Conservation (phyloP, 2,888 invertebrate species). For the Acleris laterana region DNA sequence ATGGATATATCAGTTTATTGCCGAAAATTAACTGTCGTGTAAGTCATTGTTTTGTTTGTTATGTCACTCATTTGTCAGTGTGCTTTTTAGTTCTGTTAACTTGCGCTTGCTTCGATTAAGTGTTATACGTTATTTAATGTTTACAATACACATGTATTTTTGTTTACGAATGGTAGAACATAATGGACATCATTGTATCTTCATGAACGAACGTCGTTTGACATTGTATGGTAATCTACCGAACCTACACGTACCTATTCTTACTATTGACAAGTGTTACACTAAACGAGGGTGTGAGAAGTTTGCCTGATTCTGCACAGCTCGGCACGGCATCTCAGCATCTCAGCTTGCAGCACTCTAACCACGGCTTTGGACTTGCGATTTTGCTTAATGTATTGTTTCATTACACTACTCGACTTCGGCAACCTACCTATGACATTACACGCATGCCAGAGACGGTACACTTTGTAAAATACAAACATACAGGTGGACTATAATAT, state of each 20-base stretch:
- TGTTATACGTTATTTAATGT: conserved; percentile 44
- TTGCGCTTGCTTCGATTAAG: conserved; percentile 77
- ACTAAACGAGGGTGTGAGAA: conserved; percentile 28
- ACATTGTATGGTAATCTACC: conserved; percentile 12
- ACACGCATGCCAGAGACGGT: conserved; percentile 15
- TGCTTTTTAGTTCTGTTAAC: conserved; percentile 74
- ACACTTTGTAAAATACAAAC: not conserved
- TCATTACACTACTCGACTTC: conserved; percentile 18
- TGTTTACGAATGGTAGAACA: conserved; percentile 37
- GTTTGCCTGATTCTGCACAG: conserved; percentile 47
- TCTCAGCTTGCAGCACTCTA: conserved; percentile 62
- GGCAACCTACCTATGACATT: conserved; percentile 6
- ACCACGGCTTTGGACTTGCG: conserved; percentile 60
- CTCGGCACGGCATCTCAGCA: conserved; percentile 50
- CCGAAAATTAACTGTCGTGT: conserved; percentile 80
- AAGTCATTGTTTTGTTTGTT: conserved; percentile 83
- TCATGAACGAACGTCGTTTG: conserved; percentile 33
- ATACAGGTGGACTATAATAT: no score
- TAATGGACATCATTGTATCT: conserved; percentile 31
- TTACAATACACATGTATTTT: conserved; percentile 36
- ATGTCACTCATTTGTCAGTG: conserved; percentile 82
- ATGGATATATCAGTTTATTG: conserved; percentile 77
- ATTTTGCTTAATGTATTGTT: conserved; percentile 31
- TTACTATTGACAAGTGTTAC: conserved; percentile 11
- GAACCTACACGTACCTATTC: conserved; percentile 19